A percentile compares a stretch with the other conserved stretches of the same genome.
These are phyloP conservation scores for Miltochrista miniata DNA, from an alignment of 2,888 invertebrate species.

Conservation along the genomic window DNA sequence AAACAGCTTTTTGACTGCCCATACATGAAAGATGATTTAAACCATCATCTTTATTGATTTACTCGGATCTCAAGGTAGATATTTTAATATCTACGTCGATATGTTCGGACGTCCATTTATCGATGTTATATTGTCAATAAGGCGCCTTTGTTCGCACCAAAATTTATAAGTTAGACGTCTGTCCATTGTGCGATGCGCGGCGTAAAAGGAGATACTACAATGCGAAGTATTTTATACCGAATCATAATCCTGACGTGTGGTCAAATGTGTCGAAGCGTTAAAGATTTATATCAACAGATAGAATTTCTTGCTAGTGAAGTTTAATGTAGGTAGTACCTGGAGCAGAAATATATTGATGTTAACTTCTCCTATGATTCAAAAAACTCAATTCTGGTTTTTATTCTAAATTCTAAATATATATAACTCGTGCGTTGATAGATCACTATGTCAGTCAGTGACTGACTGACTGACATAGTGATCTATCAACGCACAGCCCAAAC, in stretches of 20 bases:
- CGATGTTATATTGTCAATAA: conserved; percentile 76
- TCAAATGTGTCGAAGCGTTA: conserved; percentile 79
- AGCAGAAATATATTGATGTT: conserved; percentile 25
- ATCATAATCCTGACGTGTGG: conserved; percentile 79
- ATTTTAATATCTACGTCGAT: conserved; percentile 69
- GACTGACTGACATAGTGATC: no score
- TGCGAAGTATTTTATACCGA: conserved; percentile 68
- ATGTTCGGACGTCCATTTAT: conserved; percentile 63
- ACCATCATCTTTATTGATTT: conserved; percentile 73
- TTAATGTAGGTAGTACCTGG: conserved; percentile 41
- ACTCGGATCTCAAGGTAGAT: conserved; percentile 65
- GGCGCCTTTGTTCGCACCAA: conserved; percentile 81
- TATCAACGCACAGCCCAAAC: no score
- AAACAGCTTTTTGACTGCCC: conserved; percentile 38
- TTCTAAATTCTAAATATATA: no score
- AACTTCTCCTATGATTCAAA: neutral
- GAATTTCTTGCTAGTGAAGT: conserved; percentile 47
- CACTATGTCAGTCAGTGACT: no score
- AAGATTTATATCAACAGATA: conserved; percentile 70
- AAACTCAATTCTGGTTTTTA: neutral
- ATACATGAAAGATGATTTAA: conserved; percentile 56
- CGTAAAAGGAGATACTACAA: conserved; percentile 61
- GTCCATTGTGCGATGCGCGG: conserved; percentile 66
- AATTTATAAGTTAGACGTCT: conserved; percentile 79
- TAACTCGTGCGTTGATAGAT: no score